phyloP scores from a whole-genome alignment of 2,113 vertebrate species.

The Climacteris rufus region DNA sequence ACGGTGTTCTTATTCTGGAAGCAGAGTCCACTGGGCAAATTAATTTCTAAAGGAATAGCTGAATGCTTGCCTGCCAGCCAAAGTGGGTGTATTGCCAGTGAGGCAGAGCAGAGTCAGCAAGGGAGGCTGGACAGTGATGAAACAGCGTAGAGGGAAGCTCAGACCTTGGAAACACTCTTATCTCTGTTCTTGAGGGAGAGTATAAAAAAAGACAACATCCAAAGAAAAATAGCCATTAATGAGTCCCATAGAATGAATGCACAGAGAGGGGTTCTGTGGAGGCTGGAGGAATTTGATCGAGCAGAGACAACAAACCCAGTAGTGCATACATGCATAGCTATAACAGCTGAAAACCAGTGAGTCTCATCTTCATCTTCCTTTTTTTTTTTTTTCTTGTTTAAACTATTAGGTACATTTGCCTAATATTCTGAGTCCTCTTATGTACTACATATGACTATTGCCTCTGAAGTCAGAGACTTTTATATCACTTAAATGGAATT shows the following conservation, averaged over 20 bases:
- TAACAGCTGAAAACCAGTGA: not conserved
- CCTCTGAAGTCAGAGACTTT: not conserved
- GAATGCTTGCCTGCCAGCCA: not conserved
- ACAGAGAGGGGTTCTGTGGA: not conserved
- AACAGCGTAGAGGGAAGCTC: not conserved
- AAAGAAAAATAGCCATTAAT: conserved; percentile 36
- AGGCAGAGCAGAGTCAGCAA: not conserved
- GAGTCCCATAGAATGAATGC: not conserved
- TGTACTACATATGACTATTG: not conserved
- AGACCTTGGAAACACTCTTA: conserved; percentile 2
- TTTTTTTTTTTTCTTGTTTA: not conserved
- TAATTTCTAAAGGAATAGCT: conserved; percentile 17
- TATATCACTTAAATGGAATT: not conserved
- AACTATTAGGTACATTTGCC: not conserved
- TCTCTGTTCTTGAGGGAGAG: not conserved
- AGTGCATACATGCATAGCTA: not conserved
- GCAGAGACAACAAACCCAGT: not conserved
- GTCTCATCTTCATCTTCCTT: not conserved
- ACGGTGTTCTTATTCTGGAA: not conserved
- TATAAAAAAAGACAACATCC: not conserved
- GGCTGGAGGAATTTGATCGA: not conserved
- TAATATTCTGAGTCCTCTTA: not conserved
- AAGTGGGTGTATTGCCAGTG: not conserved
- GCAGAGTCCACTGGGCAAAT: not conserved
- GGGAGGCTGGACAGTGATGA: conserved; percentile 2